Conservation (phyloP, 2,797 vertebrate genomes). For the Dipus sagitta region DNA sequence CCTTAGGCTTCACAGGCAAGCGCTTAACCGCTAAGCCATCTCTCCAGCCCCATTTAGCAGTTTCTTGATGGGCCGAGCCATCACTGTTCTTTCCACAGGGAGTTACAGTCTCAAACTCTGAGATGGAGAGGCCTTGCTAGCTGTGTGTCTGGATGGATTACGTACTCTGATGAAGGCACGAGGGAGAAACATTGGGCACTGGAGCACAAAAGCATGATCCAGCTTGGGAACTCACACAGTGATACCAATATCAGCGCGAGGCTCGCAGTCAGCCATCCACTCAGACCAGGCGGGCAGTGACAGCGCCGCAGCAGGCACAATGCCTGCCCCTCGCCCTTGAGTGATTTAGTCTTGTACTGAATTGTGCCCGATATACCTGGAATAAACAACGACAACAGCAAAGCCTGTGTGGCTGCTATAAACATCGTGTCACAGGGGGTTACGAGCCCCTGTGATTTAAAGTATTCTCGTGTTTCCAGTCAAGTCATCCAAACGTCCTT, state of each 20-base stretch:
- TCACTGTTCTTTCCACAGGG: neutral
- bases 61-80: neutral
- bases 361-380: conserved; percentile 2
- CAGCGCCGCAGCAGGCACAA: neutral
- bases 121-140: neutral
- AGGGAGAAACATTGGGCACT: neutral
- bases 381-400: conserved; percentile 43
- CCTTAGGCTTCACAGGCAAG: too few species aligned
- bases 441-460: conserved; percentile 43
- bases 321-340: neutral
- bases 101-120: neutral
- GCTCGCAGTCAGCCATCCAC: neutral
- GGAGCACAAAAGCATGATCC: neutral
- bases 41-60: too few species aligned
- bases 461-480: conserved; percentile 77
- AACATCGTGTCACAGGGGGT: conserved; percentile 42
- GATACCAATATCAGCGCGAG: neutral
- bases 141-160: neutral
- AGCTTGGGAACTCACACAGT: conserved; percentile 3
- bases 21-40: too few species aligned
- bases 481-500: conserved; percentile 75
- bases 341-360: neutral
- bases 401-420: neutral
- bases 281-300: neutral
- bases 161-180: neutral